These are phyloP conservation scores for Drosophila serrata DNA, from an alignment of 1,140 invertebrate genomes.

Conservation along the genomic window DNA sequence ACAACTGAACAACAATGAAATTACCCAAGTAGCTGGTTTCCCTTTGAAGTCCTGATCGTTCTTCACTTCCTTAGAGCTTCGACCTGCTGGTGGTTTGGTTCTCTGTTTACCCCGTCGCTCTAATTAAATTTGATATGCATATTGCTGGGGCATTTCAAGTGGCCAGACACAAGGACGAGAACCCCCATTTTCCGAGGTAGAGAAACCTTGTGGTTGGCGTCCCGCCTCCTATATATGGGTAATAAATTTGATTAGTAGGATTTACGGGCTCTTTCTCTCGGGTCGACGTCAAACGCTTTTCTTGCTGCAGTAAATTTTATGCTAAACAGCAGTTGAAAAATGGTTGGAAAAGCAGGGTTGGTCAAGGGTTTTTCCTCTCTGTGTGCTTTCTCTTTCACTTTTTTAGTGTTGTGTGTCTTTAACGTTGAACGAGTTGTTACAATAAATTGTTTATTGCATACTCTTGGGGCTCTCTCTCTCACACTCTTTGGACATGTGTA, in stretches of 20 bases:
- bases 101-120: conserved; percentile 74
- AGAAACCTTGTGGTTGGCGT: conserved; percentile 52
- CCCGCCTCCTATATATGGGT: conserved; percentile 55
- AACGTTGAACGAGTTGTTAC: conserved; percentile 75
- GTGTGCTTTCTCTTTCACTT: conserved; percentile 21
- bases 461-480: conserved; percentile 39
- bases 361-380: conserved; percentile 5
- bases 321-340: conserved; percentile 61
- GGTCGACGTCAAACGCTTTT: conserved; percentile 73
- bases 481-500: neutral
- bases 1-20: conserved; percentile 13
- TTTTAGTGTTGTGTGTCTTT: conserved; percentile 53
- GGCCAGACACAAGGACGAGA: conserved; percentile 26
- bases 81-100: conserved; percentile 61
- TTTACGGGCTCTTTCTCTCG: conserved; percentile 70
- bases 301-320: conserved; percentile 80
- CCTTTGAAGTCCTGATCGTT: conserved; percentile 40
- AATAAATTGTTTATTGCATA: conserved; percentile 79
- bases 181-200: conserved; percentile 1
- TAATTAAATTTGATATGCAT: conserved; percentile 84
- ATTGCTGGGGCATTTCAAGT: conserved; percentile 74
- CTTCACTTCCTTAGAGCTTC: neutral
- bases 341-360: conserved; percentile 8
- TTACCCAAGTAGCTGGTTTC: neutral
- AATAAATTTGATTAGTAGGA: conserved; percentile 83